A percentile compares a stretch with the other conserved stretches of the same genome.
These are phyloP conservation scores for Tryphoninae sp. DNA, from an alignment of 2,888 invertebrate species.

Conservation along the genomic window DNA sequence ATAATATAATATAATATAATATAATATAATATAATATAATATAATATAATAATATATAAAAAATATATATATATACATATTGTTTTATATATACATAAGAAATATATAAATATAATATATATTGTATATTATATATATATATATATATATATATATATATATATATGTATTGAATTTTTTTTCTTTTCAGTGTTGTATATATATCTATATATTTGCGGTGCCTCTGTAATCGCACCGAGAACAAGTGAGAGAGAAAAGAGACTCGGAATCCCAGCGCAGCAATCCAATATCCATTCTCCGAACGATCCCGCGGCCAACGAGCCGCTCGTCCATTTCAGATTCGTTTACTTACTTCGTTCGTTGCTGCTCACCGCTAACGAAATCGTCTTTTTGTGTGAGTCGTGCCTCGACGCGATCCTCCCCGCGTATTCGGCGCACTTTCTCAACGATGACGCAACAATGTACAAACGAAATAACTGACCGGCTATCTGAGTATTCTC, in stretches of 20 bases:
- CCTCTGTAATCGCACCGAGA: conserved; percentile 6
- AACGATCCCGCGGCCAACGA: conserved; percentile 70
- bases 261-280: conserved; percentile 69
- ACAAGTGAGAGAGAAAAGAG: conserved; percentile 40
- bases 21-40: too few species aligned
- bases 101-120: too few species aligned
- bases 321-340: conserved; percentile 70
- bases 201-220: neutral
- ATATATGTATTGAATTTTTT: too few species aligned
- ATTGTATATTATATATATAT: too few species aligned
- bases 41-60: too few species aligned
- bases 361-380: conserved; percentile 55
- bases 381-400: conserved; percentile 45
- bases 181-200: too few species aligned
- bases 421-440: neutral
- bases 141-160: too few species aligned
- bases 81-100: too few species aligned
- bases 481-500: too few species aligned
- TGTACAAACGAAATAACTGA: neutral
- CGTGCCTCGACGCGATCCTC: conserved; percentile 21
- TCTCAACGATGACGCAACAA: conserved; percentile 3
- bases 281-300: conserved; percentile 72
- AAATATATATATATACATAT: too few species aligned
- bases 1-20: too few species aligned
- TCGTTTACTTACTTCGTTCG: conserved; percentile 71